These are phyloP conservation scores for Salminus brasiliensis DNA, from an alignment of 2,113 vertebrate genomes.

Conservation along the genomic window DNA sequence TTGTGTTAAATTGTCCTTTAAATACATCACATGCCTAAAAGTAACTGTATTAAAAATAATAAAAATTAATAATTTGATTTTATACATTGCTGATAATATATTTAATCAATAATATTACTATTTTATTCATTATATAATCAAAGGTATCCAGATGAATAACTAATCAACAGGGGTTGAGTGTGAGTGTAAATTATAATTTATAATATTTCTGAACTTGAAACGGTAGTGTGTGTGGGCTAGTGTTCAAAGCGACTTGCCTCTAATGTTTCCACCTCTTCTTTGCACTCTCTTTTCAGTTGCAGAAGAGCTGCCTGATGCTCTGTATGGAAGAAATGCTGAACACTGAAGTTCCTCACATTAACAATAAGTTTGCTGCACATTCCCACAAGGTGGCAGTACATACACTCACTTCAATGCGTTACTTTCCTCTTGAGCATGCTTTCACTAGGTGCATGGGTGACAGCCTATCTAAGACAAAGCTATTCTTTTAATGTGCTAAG, in stretches of 20 bases:
- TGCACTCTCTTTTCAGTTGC: conserved; percentile 92
- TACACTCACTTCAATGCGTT: not conserved
- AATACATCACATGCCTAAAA: too few relatives aligned
- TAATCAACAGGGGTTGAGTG: too few relatives aligned
- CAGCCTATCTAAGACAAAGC: conserved; percentile 6
- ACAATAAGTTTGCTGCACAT: not conserved
- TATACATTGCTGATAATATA: too few relatives aligned
- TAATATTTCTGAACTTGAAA: too few relatives aligned
- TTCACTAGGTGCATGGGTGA: not conserved
- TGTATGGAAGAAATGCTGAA: conserved; percentile 64
- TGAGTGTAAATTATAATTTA: too few relatives aligned
- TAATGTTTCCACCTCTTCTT: conserved; percentile 88
- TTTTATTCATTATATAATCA: too few relatives aligned
- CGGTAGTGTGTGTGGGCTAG: too few relatives aligned
- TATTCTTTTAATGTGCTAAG: conserved; percentile 29
- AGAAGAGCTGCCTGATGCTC: conserved; percentile 95
- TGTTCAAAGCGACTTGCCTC: conserved; percentile 81
- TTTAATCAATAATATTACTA: too few relatives aligned
- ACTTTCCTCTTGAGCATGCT: not conserved
- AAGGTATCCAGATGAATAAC: too few relatives aligned
- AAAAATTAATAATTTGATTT: too few relatives aligned
- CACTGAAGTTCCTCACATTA: not conserved
- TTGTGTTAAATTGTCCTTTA: too few relatives aligned
- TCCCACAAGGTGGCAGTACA: conserved; percentile 1
- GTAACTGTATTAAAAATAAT: not conserved